These are phyloP conservation scores for Octodonta nipae DNA, from an alignment of 2,888 invertebrate species.

Conservation along the genomic window DNA sequence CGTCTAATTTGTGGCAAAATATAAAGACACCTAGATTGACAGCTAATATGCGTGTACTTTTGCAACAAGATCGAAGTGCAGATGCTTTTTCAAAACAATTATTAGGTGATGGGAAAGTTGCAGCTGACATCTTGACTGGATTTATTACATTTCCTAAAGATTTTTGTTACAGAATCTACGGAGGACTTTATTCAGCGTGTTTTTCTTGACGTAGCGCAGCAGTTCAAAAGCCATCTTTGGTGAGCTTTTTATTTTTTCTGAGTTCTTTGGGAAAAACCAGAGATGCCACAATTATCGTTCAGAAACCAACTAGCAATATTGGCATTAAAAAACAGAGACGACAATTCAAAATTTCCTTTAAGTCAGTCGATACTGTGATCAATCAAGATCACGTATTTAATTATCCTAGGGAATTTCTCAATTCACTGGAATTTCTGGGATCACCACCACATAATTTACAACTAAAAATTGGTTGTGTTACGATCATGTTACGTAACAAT, in stretches of 20 bases:
- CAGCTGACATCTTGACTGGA: background rate
- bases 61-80: background rate
- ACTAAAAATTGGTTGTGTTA: background rate
- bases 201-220: background rate
- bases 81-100: background rate
- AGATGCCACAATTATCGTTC: no score
- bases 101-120: background rate
- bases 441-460: no score
- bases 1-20: constrained; percentile 15
- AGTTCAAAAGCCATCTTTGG: no score
- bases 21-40: constrained; percentile 11
- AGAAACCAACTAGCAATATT: no score
- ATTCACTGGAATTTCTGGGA: no score
- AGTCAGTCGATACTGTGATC: no score
- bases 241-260: no score
- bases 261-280: no score
- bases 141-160: background rate
- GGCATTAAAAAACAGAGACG: no score
- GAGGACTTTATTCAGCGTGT: background rate
- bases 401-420: no score
- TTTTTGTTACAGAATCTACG: background rate
- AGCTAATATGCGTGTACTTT: constrained; percentile 2
- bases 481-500: background rate
- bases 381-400: no score
- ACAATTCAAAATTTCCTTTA: no score